Percentiles rank a stretch among this genome's conserved stretches.
These are phyloP conservation scores for Mallateleia sp. DNA, from an alignment of 2,888 invertebrate genomes.

Conservation along the genomic window DNA sequence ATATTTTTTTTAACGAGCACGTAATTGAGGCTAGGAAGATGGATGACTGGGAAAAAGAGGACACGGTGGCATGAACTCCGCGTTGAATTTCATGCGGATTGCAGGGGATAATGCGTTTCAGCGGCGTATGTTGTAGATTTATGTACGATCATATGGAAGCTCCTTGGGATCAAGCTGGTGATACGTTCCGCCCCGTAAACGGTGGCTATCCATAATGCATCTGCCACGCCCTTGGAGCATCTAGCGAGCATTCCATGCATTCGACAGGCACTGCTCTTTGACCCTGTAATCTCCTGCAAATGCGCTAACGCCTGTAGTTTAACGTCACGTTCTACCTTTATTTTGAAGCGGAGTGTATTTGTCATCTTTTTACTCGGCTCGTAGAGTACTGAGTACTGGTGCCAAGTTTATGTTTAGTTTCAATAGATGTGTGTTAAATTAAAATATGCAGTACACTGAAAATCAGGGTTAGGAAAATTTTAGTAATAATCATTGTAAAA, in stretches of 20 bases:
- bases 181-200: slow-evolving; percentile 78
- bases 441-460: no score
- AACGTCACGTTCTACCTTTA: slow-evolving; percentile 61
- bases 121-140: slow-evolving; percentile 61
- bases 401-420: no score
- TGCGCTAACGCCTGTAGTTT: slow-evolving; percentile 63
- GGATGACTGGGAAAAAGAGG: slow-evolving; percentile 17
- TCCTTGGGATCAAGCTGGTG: slow-evolving; percentile 68
- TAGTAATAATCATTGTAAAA: no score
- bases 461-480: no score
- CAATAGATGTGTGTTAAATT: no score
- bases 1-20: slow-evolving; percentile 11
- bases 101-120: slow-evolving; percentile 46
- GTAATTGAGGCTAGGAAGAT: slow-evolving; percentile 26
- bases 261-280: slow-evolving; percentile 73
- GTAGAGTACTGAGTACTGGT: neutral
- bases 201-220: slow-evolving; percentile 82
- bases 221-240: slow-evolving; percentile 80
- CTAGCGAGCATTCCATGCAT: slow-evolving; percentile 73
- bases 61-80: slow-evolving; percentile 24
- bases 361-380: slow-evolving; percentile 8
- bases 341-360: slow-evolving; percentile 40
- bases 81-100: slow-evolving; percentile 56
- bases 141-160: slow-evolving; percentile 68
- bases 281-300: slow-evolving; percentile 68